Percentiles rank a stretch among this genome's conserved stretches.
Conservation (phyloP, 2,797 vertebrate species). For the Girardinus metallicus region DNA sequence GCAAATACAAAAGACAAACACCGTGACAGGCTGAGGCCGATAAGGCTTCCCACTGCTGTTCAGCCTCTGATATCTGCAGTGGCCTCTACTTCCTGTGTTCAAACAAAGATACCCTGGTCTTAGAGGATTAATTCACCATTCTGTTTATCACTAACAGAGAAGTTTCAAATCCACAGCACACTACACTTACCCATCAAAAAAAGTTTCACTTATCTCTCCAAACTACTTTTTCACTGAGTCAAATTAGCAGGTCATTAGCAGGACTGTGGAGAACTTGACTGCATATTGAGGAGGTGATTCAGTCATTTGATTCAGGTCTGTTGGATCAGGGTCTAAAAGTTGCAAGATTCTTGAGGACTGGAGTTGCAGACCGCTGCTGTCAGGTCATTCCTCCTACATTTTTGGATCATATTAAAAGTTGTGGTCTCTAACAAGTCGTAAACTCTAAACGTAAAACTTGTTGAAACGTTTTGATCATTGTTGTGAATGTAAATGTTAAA, state of each 20-base stretch:
- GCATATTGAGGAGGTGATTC: background rate
- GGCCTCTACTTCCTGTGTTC: constrained; percentile 56
- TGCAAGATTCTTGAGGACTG: background rate
- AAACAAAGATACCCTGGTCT: constrained; percentile 17
- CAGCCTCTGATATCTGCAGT: constrained; percentile 43
- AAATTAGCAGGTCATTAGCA: background rate
- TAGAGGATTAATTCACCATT: background rate
- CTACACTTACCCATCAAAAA: background rate
- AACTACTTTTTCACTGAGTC: background rate
- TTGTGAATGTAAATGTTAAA: background rate
- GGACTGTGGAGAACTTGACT: background rate
- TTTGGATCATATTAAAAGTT: background rate
- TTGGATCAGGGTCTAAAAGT: background rate
- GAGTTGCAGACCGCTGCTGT: background rate
- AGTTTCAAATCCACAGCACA: background rate
- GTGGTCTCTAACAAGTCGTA: background rate
- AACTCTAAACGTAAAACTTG: background rate
- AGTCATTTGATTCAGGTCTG: background rate
- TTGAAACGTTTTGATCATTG: background rate
- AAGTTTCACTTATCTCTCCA: background rate
- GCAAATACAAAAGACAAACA: constrained; percentile 56
- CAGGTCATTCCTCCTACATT: background rate
- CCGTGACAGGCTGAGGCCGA: constrained; percentile 44
- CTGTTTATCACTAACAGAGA: background rate
- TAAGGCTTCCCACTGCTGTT: constrained; percentile 45